phyloP scores from a whole-genome alignment of 2,113 vertebrate species.

The Peromyscus californicus region DNA sequence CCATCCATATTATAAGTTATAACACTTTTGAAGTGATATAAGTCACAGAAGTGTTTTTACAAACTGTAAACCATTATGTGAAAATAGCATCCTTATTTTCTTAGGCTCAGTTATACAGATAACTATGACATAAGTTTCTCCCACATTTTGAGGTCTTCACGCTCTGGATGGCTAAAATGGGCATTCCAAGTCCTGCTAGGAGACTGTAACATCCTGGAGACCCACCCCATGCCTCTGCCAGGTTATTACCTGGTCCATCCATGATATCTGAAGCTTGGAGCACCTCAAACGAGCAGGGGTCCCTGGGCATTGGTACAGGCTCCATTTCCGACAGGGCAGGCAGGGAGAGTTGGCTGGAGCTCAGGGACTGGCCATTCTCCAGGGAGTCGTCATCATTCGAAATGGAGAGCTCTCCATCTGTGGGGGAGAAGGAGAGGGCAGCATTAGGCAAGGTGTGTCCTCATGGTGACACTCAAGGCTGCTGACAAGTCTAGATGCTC shows the following conservation, averaged over 20 bases:
- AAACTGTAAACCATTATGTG: neutral
- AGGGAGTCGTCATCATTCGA: constrained; percentile 92
- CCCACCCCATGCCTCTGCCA: neutral
- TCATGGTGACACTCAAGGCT: fast-evolving
- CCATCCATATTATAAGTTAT: neutral
- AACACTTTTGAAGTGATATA: neutral
- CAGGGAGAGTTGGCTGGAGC: constrained; percentile 88
- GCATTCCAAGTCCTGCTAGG: neutral
- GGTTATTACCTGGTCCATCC: constrained; percentile 93
- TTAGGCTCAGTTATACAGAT: neutral
- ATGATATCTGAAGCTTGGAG: constrained; percentile 92
- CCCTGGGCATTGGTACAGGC: constrained; percentile 87
- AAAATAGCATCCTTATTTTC: neutral
- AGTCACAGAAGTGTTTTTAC: neutral
- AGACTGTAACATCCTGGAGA: neutral
- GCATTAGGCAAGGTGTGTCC: neutral
- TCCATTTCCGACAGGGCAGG: constrained; percentile 90
- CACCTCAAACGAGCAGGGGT: constrained; percentile 89
- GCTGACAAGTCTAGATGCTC: too few species aligned
- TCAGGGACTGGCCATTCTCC: constrained; percentile 92
- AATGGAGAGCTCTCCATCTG: constrained; percentile 91
- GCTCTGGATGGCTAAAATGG: neutral
- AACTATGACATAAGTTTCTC: neutral
- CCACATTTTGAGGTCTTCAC: neutral
- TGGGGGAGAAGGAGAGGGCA: constrained; percentile 44